phyloP scores from a whole-genome alignment of 2,113 vertebrate genomes.

The Cyanistes caeruleus region DNA sequence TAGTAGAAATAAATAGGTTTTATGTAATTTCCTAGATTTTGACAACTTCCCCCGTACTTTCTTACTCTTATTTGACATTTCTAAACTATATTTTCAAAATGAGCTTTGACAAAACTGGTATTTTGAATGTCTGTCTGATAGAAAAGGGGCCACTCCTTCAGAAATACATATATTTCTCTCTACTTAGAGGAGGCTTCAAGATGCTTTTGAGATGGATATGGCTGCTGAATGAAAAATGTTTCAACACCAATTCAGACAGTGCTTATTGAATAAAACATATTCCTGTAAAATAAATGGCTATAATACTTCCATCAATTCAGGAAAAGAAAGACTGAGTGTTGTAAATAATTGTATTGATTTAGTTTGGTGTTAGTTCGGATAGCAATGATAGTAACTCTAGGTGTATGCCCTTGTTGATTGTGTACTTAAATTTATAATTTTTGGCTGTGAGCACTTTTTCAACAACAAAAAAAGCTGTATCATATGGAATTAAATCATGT shows the following conservation, averaged over 20 bases:
- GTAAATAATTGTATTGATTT: neutral
- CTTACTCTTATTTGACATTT: neutral
- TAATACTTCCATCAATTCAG: neutral
- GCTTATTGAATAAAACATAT: neutral
- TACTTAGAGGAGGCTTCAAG: neutral
- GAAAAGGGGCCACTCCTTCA: neutral
- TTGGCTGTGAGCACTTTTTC: neutral
- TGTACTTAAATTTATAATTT: neutral
- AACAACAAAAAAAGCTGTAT: neutral
- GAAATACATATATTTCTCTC: neutral
- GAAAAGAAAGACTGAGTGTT: neutral
- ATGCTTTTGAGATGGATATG: neutral
- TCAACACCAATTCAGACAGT: neutral
- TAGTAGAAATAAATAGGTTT: neutral
- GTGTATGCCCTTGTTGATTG: neutral
- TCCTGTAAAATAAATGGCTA: neutral
- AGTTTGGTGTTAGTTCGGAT: neutral
- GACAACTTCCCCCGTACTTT: neutral
- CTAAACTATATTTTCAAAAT: neutral
- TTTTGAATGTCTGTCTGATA: neutral
- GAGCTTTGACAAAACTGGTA: neutral
- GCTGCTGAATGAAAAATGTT: neutral
- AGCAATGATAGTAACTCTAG: neutral
- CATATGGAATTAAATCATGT: neutral
- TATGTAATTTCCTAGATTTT: neutral